Percentiles rank a stretch among this genome's conserved stretches.
Conservation (phyloP, 2,113 vertebrate species). For the Ammodytes marinus region DNA sequence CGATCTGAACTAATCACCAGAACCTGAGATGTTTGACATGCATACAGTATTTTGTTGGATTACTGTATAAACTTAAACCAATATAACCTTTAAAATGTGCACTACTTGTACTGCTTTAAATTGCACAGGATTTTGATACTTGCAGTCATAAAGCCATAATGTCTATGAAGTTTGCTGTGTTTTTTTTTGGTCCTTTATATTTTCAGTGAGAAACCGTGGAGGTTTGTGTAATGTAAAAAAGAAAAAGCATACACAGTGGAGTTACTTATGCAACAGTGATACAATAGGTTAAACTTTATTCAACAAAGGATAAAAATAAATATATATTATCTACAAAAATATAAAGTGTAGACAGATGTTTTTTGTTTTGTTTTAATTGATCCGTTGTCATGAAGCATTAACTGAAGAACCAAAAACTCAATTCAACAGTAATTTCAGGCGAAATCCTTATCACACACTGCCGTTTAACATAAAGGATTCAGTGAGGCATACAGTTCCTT, state of each 20-base stretch:
- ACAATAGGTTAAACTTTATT: slow-evolving; percentile 82
- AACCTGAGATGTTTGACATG: neutral
- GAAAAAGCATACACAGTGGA: slow-evolving; percentile 22
- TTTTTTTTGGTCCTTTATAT: neutral
- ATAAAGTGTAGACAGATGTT: slow-evolving; percentile 81
- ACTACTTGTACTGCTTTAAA: slow-evolving; percentile 34
- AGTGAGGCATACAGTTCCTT: slow-evolving; percentile 32
- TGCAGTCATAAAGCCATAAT: slow-evolving; percentile 65
- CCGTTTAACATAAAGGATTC: slow-evolving; percentile 30
- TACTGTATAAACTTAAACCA: neutral
- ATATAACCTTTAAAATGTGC: slow-evolving; percentile 2
- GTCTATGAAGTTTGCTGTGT: slow-evolving; percentile 2
- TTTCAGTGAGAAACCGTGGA: neutral
- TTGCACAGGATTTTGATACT: slow-evolving; percentile 69
- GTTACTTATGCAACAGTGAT: slow-evolving; percentile 60
- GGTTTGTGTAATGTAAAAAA: neutral
- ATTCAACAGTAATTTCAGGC: slow-evolving; percentile 49
- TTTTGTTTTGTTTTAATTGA: slow-evolving; percentile 57
- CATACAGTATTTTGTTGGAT: slow-evolving; percentile 48
- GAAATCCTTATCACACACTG: slow-evolving; percentile 42
- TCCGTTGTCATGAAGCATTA: slow-evolving; percentile 53
- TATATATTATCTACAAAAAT: slow-evolving; percentile 86
- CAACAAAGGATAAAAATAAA: slow-evolving; percentile 86
- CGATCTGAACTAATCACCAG: neutral
- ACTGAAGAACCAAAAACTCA: slow-evolving; percentile 56